Base-by-base conservation (phyloP, 2,113 vertebrate species). In the Notothenia rossii region DNA sequence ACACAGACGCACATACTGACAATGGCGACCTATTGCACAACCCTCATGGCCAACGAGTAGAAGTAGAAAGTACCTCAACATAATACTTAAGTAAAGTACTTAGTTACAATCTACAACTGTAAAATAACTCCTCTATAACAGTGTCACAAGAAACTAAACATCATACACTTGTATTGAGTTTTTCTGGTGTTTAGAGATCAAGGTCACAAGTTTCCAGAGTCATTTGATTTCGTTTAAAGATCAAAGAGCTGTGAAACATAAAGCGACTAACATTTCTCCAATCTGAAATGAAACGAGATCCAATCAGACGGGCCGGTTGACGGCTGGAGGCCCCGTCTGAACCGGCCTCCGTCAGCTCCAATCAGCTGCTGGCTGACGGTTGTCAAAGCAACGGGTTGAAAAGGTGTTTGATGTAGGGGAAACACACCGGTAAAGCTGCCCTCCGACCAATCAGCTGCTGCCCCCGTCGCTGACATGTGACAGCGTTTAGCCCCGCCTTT, bases 341-440 rank as follows among this genome's bases (percentile, higher is more conserved):
- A 65, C 72, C 75, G 3, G 75, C 72, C 55, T 59, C 72, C 9
- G 89, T 89, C 83, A 73, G 69, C 80, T 87, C 78, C 79, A 82
- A 84, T 84, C 82, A 84, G 61, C 61, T 36, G 69, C 67, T 1
- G 54, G 46, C 61, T 36, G 83, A 67, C 66, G 79, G 82, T 84
- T 92, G 92, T 92, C 93, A 93, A 90, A 93, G 91, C 90, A 91
- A 71, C 70, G 65, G 84, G 67, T 84, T 83, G 87, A 90, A 74
- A 90, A 93, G 92, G 93, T 94, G 93, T 93, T 92, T 89, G 90
- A 92, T 88, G 86, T 85, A 80, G 78, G 86, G 88, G 86, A 90
- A 94, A 91, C 90, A 91, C 64, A 66, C 55, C 77, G 79, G 84
- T 46, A 65, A 81, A 90, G 45, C 84, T 84, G 80, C 66, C 59